These are phyloP conservation scores for Drosophila saltans DNA, from an alignment of 1,140 invertebrate species.

Conservation along the genomic window DNA sequence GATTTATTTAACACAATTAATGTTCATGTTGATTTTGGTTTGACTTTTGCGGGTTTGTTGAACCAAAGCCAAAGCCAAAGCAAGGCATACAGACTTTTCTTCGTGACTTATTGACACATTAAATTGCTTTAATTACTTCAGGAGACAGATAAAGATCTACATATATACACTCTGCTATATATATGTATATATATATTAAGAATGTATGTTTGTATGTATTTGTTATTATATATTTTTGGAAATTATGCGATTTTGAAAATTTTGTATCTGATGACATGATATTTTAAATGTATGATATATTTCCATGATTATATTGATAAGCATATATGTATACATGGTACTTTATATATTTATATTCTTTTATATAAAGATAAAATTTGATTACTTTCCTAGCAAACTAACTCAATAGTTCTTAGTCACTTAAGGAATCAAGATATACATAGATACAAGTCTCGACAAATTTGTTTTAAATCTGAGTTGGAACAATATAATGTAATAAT, in stretches of 20 bases:
- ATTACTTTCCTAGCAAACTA: too few species aligned
- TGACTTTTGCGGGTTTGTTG: slow-evolving; percentile 29
- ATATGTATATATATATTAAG: slow-evolving; percentile 1
- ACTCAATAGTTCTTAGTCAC: too few species aligned
- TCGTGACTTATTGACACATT: slow-evolving; percentile 61
- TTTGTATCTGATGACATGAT: background rate
- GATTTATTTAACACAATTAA: slow-evolving; percentile 57
- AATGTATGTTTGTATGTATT: background rate
- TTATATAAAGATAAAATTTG: too few species aligned
- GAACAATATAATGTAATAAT: too few species aligned
- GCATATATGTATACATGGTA: background rate
- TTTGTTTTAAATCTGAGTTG: too few species aligned
- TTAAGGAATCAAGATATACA: too few species aligned
- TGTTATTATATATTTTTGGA: background rate
- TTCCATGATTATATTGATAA: background rate
- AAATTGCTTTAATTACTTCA: slow-evolving; percentile 59
- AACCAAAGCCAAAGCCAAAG: slow-evolving; percentile 37
- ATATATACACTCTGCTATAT: background rate
- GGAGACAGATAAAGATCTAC: slow-evolving; percentile 28
- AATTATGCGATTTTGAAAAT: background rate
- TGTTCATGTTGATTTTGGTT: slow-evolving; percentile 39
- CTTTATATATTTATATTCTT: too few species aligned
- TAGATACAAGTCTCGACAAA: too few species aligned
- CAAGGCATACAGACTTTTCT: slow-evolving; percentile 36
- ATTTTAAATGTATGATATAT: background rate